A percentile compares a stretch with the other conserved stretches of the same genome.
These are phyloP conservation scores for Andrena cerasifolii DNA, from an alignment of 1,140 invertebrate species.

Conservation along the genomic window DNA sequence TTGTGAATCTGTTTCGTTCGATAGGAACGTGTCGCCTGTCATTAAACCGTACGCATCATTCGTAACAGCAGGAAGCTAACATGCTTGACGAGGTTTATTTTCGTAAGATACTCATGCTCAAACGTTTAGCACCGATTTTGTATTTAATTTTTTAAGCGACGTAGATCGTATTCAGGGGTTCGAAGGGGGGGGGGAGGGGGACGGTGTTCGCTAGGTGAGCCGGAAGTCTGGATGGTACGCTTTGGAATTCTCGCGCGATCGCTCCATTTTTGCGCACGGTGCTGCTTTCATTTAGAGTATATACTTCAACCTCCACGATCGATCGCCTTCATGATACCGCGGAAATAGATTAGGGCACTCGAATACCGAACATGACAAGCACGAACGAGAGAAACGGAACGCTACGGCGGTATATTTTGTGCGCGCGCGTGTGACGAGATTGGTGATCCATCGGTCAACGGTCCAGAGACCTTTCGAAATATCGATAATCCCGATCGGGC, in stretches of 20 bases:
- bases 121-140: conserved; percentile 55
- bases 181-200: no score
- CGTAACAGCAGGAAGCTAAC: conserved; percentile 10
- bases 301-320: conserved; percentile 52
- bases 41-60: not conserved
- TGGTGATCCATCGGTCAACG: not conserved
- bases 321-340: conserved; percentile 49
- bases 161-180: conserved; percentile 27
- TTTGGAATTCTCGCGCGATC: conserved; percentile 21
- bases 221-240: conserved; percentile 5
- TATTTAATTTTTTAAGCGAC: conserved; percentile 62
- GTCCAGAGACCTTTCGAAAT: conserved; percentile 17
- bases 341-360: conserved; percentile 33
- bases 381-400: conserved; percentile 2
- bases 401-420: conserved; percentile 1
- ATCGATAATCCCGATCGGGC: conserved; percentile 10
- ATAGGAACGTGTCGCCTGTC: conserved; percentile 1
- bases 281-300: conserved; percentile 60
- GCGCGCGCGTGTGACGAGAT: not conserved
- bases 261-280: conserved; percentile 54
- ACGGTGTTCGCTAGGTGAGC: conserved; percentile 17
- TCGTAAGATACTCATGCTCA: conserved; percentile 55
- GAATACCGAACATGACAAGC: conserved; percentile 31
- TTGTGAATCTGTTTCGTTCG: conserved; percentile 37
- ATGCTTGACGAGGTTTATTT: conserved; percentile 58